A percentile compares a stretch with the other conserved stretches of the same genome.
phyloP scores from a whole-genome alignment of 2,888 invertebrate species.

The Ochlodes sylvanus region DNA sequence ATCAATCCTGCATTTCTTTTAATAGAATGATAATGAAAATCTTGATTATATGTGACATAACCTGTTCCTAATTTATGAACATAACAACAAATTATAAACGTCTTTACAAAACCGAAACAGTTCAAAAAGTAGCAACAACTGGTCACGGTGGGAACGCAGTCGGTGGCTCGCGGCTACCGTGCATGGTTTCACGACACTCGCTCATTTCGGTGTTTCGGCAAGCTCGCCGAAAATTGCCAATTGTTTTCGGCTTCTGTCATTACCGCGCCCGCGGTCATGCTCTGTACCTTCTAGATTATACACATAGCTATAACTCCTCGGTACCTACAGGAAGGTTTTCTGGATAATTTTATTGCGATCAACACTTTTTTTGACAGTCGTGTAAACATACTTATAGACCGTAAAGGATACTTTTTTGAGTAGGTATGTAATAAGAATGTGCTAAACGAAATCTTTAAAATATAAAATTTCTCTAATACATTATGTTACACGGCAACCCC shows the following conservation, averaged over 20 bases:
- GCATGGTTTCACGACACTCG: constrained; percentile 73
- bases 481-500: too few relatives aligned
- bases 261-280: constrained; percentile 58
- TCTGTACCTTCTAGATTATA: constrained; percentile 54
- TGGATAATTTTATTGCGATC: too few relatives aligned
- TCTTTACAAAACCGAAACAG: constrained; percentile 8
- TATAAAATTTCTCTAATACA: too few relatives aligned
- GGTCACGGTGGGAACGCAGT: constrained; percentile 72
- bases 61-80: constrained; percentile 6
- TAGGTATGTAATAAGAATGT: too few relatives aligned
- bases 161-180: constrained; percentile 78
- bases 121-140: constrained; percentile 21
- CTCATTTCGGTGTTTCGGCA: constrained; percentile 69
- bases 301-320: constrained; percentile 56
- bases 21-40: not conserved
- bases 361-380: too few relatives aligned
- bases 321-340: not conserved
- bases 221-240: constrained; percentile 69
- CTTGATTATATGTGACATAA: not conserved
- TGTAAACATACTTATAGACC: too few relatives aligned
- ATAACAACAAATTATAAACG: too few relatives aligned
- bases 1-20: too few relatives aligned
- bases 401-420: too few relatives aligned
- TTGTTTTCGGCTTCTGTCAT: constrained; percentile 81
- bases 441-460: too few relatives aligned